These are phyloP conservation scores for Napeogenes inachia DNA, from an alignment of 2,888 invertebrate species.

Conservation along the genomic window DNA sequence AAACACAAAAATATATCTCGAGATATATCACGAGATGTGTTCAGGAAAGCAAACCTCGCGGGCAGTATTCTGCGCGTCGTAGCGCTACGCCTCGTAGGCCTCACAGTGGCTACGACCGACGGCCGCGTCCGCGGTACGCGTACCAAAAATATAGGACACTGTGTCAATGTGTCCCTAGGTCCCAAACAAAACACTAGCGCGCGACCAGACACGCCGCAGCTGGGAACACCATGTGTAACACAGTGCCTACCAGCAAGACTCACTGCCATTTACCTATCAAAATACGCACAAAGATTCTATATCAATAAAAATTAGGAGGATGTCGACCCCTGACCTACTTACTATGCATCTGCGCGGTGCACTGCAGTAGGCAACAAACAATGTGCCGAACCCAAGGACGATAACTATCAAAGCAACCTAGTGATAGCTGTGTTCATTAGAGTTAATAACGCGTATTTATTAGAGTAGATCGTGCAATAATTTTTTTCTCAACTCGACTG, in stretches of 20 bases:
- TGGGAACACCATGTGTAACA: conserved; percentile 33
- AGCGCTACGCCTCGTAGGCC: conserved; percentile 72
- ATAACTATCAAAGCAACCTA: conserved; percentile 38
- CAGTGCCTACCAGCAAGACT: conserved; percentile 44
- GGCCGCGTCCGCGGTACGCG: conserved; percentile 53
- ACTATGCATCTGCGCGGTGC: conserved; percentile 61
- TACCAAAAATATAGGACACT: conserved; percentile 55
- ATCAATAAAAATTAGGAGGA: conserved; percentile 39
- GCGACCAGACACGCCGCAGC: conserved; percentile 34
- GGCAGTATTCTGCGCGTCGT: conserved; percentile 51
- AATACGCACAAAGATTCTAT: conserved; percentile 44
- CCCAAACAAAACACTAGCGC: conserved; percentile 44
- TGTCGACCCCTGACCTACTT: conserved; percentile 68
- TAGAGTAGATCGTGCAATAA: conserved; percentile 47
- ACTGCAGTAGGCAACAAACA: conserved; percentile 51
- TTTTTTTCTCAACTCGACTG: conserved; percentile 45
- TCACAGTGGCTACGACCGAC: conserved; percentile 63
- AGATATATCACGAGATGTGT: conserved; percentile 47
- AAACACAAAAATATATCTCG: conserved; percentile 31
- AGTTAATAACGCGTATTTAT: conserved; percentile 36
- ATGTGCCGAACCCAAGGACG: conserved; percentile 32
- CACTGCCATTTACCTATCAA: conserved; percentile 46
- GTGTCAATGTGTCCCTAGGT: conserved; percentile 54
- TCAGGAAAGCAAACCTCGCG: conserved; percentile 56
- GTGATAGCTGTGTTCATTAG: conserved; percentile 74